Base-by-base conservation (phyloP, 2,888 invertebrate species). In the Schizaphis graminum region DNA sequence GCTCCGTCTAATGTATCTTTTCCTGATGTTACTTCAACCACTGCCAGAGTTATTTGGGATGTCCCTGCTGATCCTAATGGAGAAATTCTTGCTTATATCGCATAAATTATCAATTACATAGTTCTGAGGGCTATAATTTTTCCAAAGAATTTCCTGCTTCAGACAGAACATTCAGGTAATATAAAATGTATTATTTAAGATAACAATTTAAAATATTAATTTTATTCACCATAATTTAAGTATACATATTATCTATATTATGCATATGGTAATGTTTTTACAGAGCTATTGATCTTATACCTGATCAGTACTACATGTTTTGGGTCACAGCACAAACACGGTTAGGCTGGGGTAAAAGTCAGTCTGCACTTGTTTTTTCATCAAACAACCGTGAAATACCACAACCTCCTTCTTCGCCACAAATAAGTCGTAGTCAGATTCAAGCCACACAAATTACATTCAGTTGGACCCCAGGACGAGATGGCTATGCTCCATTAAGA, bases 31-130 rank as follows among this genome's bases (percentile, higher is more conserved):
- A 98, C 98, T 26, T 98, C 98, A 95, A 98, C 98, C 0, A 98
- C 98, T 87, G 99, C 99, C 0, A 97, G 98, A 89, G 98, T 99
- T 94, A 98, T 98, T 95, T 99, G 99, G 99, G 98, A 98, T 95
- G 98, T 98, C 0, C 99, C 99, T 0, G 97, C 98, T 95, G 98
- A 99, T 95, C 99, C 99, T 0, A 99, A 99, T 96, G 99, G 99
- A 4, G 98, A 98, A 95, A 99, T 99, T 95, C 96, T 98, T 47
- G 98, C 98, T 0, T 99, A n/a, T n/a, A 99, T 95, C 97, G 97
- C 96, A 98, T 99, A 0, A 98, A 98, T 89, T 98, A 98, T 95
- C 97, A 98, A 94, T 96, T 98, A 26, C 96, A 96, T 84, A 95
- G 95, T 24, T 94, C 95, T 53, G 95, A 95, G 26, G 95, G 95